These are phyloP conservation scores for Thaumatotibia leucotreta DNA, from an alignment of 1,140 invertebrate genomes.

Conservation along the genomic window DNA sequence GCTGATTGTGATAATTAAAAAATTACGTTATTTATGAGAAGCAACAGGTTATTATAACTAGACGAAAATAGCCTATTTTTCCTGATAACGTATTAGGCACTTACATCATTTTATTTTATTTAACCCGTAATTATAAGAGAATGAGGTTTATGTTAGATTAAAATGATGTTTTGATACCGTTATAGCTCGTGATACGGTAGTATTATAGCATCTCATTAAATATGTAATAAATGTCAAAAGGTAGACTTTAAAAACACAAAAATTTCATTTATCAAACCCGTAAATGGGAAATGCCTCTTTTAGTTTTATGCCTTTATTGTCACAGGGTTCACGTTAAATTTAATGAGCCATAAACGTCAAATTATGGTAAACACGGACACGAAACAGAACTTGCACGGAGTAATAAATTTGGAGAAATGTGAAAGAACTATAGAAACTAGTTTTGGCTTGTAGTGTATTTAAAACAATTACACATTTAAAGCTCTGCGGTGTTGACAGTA, in stretches of 20 bases:
- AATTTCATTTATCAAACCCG: background rate
- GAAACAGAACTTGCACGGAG: background rate
- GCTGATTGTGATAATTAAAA: too few species aligned
- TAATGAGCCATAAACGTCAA: constrained; percentile 5
- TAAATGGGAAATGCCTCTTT: background rate
- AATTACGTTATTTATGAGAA: too few species aligned
- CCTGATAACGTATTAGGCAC: too few species aligned
- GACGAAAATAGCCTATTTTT: too few species aligned
- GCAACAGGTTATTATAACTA: too few species aligned
- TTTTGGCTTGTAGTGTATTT: constrained; percentile 2
- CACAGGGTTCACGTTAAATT: constrained; percentile 1
- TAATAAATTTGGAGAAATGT: background rate
- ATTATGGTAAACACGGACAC: constrained; percentile 8
- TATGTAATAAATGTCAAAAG: background rate
- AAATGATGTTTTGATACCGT: too few species aligned
- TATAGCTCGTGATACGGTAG: background rate
- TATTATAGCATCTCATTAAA: background rate
- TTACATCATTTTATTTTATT: too few species aligned
- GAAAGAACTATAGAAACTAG: background rate
- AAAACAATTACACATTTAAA: constrained; percentile 24
- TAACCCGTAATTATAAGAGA: too few species aligned
- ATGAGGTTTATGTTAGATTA: too few species aligned
- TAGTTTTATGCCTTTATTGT: background rate
- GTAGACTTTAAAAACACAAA: background rate
- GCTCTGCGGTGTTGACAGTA: constrained; percentile 57